phyloP scores from a whole-genome alignment of 2,113 vertebrate species.

The Meleagris gallopavo region DNA sequence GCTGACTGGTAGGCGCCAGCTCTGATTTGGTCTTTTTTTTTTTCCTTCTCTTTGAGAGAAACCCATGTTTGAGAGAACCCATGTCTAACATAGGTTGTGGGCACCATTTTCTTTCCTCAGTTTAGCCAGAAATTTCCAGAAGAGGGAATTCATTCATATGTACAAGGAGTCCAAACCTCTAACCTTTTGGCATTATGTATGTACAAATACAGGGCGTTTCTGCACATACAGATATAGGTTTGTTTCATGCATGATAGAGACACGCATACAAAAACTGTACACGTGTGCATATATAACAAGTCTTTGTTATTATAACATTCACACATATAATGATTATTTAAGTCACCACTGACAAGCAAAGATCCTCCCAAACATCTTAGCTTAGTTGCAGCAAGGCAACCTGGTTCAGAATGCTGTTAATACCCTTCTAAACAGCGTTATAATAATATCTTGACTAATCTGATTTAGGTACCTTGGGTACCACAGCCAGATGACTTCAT shows the following conservation, averaged over 20 bases:
- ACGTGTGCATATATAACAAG: rapidly evolving
- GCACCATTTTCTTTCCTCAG: background rate
- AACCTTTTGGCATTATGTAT: too few species aligned
- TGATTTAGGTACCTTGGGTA: background rate
- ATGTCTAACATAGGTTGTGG: rapidly evolving
- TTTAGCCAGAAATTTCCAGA: background rate
- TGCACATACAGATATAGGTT: background rate
- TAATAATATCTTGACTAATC: background rate
- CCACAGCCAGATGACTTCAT: background rate
- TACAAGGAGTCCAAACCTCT: background rate
- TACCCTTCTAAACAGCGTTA: too few species aligned
- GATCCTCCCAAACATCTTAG: background rate
- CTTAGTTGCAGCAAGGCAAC: background rate
- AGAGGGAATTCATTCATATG: too few species aligned
- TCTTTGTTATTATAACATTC: rapidly evolving
- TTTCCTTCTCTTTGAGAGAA: too few species aligned
- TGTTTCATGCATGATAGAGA: background rate
- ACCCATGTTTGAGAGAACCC: too few species aligned
- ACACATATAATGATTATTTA: rapidly evolving
- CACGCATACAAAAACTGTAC: rapidly evolving
- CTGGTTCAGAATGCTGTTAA: background rate
- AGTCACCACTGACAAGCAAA: background rate
- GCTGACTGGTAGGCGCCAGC: too few species aligned
- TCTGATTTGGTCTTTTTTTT: too few species aligned
- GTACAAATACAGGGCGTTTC: too few species aligned